Evolutionary conservation across 1,140 invertebrate genomes (phyloP), one percentile per base, ranked within the genome.

Genomic region (Bilobella aurantiaca): DNA sequence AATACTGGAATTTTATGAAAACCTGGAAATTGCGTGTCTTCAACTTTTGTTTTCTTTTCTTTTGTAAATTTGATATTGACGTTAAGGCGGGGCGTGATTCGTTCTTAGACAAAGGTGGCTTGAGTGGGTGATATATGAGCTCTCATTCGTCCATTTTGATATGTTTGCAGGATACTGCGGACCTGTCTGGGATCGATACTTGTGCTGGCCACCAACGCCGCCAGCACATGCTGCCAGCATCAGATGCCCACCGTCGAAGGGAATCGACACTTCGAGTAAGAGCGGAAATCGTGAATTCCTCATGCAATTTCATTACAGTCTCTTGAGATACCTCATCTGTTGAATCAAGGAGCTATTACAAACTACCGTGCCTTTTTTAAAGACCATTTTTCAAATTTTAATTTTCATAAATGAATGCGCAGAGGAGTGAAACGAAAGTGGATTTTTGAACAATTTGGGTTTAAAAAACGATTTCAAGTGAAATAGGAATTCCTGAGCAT

Each of bases 251-350:
- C 8, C 14, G 49, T 53, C 8, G 8, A 53, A 53, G 25, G 49
- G 49, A 12, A 53, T 53, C 49, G 49, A 53, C 49, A 53, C 49
- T 23, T 53, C 49, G 25, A 12, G 49, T 53, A 53, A 53, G 49
- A 5, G 5, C 14, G 3, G 12, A 53, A 53, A 5, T 53, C 14
- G 3, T 42, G 34, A 42, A 42, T 42, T 42, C 34, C 34, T 42
- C 34, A 42, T 42, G 8, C 34, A 18, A 42, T 42, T 42, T 8
- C 34, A 42, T 12, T 8, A 12, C 18, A 42, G 34, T n/a, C n/a
- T n/a, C n/a, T n/a, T n/a, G n/a, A n/a, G n/a, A n/a, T n/a, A n/a
- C n/a, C n/a, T n/a, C n/a, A n/a, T n/a, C n/a, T n/a, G n/a, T n/a
- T n/a, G 18, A 42, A 42, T 42, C 34, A 12, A 42, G 18, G 18